A percentile compares a stretch with the other conserved stretches of the same genome.
Evolutionary conservation across 2,888 invertebrate genomes (phyloP).

Genomic region (Troides oblongomaculatus): DNA sequence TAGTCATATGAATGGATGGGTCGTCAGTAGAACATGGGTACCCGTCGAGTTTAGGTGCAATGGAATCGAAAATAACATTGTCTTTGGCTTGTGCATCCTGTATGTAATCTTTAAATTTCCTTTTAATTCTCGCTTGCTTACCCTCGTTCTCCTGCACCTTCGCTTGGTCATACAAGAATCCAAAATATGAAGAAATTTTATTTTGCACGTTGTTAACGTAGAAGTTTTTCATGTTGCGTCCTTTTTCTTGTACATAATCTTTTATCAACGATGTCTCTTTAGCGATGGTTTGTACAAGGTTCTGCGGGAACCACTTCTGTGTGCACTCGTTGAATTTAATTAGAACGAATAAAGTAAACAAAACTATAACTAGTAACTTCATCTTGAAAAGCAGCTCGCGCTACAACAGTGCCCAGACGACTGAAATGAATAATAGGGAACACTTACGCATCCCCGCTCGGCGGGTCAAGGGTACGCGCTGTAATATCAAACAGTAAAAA

Average conservation of each 20-base stretch:
- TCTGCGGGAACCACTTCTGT: conserved; percentile 54
- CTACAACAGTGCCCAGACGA: conserved; percentile 39
- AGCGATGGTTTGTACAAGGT: conserved; percentile 54
- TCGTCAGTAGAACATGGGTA: conserved; percentile 53
- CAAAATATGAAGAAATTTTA: conserved; percentile 56
- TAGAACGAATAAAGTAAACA: conserved; percentile 49
- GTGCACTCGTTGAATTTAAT: conserved; percentile 50
- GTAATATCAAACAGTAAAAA: conserved; percentile 3
- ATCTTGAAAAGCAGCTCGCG: conserved; percentile 41
- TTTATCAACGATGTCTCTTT: conserved; percentile 58
- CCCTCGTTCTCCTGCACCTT: conserved; percentile 24
- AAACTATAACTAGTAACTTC: conserved; percentile 49
- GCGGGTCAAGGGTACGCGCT: conserved; percentile 53
- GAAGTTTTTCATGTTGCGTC: conserved; percentile 52
- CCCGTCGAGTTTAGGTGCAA: conserved; percentile 48
- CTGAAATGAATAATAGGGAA: conserved; percentile 49
- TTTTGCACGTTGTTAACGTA: conserved; percentile 59
- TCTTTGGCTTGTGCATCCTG: conserved; percentile 45
- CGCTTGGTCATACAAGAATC: conserved; percentile 31
- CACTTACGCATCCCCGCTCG: conserved; percentile 48
- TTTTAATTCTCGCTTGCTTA: conserved; percentile 43
- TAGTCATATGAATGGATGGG: conserved; percentile 59
- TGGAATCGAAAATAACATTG: conserved; percentile 51
- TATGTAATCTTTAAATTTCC: conserved; percentile 52
- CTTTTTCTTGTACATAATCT: conserved; percentile 59